phyloP scores from a whole-genome alignment of 2,797 vertebrate species.

The Notoglanidium macrostoma region DNA sequence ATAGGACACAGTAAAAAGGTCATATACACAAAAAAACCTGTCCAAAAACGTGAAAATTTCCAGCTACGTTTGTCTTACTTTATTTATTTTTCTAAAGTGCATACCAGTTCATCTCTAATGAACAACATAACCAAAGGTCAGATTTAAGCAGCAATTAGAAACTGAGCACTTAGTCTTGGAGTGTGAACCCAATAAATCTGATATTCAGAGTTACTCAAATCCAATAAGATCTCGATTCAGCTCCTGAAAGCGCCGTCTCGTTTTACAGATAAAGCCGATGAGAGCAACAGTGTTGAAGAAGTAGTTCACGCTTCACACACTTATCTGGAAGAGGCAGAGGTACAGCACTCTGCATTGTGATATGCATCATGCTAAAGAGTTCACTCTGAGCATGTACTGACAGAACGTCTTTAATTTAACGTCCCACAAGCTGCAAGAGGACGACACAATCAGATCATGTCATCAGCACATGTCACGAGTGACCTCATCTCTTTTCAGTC shows the following conservation, averaged over 20 bases:
- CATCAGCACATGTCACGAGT: constrained; percentile 23
- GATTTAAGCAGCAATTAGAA: not conserved
- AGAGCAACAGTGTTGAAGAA: not conserved
- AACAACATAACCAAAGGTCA: not conserved
- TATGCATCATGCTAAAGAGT: not conserved
- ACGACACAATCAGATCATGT: constrained; percentile 35
- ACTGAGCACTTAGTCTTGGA: not conserved
- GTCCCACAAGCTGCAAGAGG: constrained; percentile 17
- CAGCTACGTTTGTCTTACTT: not conserved
- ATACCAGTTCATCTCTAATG: not conserved
- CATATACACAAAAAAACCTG: not conserved
- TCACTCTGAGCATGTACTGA: constrained; percentile 5
- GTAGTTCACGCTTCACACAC: not conserved
- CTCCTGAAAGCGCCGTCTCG: constrained; percentile 14
- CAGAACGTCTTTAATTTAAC: constrained; percentile 9
- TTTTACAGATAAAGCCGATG: not conserved
- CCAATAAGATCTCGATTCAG: constrained; percentile 32
- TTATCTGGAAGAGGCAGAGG: not conserved
- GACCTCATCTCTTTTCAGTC: constrained; percentile 2
- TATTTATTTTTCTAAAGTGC: not conserved
- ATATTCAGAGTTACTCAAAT: not conserved
- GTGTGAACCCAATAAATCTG: not conserved
- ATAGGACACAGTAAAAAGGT: not conserved
- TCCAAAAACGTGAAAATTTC: not conserved
- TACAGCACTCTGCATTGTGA: not conserved